These are phyloP conservation scores for Escarpia spicata DNA, from an alignment of 2,888 invertebrate species.

Conservation along the genomic window DNA sequence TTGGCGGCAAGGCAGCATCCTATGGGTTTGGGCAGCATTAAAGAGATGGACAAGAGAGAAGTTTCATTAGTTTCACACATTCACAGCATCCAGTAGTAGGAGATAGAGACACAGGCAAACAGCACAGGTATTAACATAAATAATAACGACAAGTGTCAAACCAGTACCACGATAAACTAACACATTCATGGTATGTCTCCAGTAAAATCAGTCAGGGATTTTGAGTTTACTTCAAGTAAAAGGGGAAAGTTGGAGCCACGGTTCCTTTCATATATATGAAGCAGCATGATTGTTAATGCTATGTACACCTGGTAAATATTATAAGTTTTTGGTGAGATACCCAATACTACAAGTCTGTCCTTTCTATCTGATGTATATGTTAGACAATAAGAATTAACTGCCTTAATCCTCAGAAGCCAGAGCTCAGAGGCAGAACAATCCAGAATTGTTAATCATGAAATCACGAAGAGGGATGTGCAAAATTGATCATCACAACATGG, in stretches of 20 bases:
- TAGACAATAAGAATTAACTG: too few relatives aligned
- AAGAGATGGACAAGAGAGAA: not conserved
- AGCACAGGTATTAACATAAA: not conserved
- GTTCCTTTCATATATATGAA: not conserved
- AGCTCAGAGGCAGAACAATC: too few relatives aligned
- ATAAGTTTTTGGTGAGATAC: not conserved
- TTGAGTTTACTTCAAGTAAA: too few relatives aligned
- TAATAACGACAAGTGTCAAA: not conserved
- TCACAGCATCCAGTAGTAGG: not conserved
- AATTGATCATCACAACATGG: too few relatives aligned
- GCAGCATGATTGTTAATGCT: not conserved
- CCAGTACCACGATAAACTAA: not conserved
- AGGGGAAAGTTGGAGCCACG: too few relatives aligned
- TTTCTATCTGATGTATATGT: too few relatives aligned
- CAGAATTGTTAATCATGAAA: too few relatives aligned
- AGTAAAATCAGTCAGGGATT: not conserved
- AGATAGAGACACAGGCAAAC: not conserved
- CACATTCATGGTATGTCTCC: not conserved
- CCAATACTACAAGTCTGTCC: not conserved
- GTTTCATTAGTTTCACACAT: not conserved
- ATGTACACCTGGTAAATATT: not conserved
- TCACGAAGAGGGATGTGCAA: too few relatives aligned
- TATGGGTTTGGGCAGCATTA: not conserved
- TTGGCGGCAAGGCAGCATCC: not conserved
- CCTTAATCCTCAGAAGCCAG: too few relatives aligned